These are phyloP conservation scores for Geophilus truncorum DNA, from an alignment of 2,888 invertebrate species.

Conservation along the genomic window DNA sequence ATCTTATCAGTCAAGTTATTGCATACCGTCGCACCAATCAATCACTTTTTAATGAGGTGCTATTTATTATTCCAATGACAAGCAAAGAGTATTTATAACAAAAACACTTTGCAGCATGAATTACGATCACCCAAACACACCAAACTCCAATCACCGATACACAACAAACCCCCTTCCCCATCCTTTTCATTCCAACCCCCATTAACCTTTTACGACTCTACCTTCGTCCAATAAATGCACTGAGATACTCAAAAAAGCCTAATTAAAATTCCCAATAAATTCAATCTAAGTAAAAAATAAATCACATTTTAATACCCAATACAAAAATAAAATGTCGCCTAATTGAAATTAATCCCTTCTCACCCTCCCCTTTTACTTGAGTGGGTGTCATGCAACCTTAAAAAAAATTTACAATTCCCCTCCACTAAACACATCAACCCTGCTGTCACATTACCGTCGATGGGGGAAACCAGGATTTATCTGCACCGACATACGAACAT, in stretches of 20 bases:
- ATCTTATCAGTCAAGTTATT: not conserved
- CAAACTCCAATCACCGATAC: not conserved
- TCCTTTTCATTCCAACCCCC: not conserved
- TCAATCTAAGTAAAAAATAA: not conserved
- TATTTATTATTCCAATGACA: conserved; percentile 8
- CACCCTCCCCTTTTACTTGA: not conserved
- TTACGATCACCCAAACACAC: not conserved
- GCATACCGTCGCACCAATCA: not conserved
- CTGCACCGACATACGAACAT: not conserved
- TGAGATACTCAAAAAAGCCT: not conserved
- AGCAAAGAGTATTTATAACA: not conserved
- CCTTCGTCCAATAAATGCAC: not conserved
- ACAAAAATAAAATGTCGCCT: not conserved
- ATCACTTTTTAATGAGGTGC: conserved; percentile 13
- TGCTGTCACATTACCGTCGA: not conserved
- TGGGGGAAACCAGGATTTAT: not conserved
- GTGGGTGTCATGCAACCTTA: not conserved
- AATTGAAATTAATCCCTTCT: not conserved
- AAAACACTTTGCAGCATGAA: not conserved
- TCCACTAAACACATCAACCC: not conserved
- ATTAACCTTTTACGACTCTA: not conserved
- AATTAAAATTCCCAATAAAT: not conserved
- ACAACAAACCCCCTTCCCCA: not conserved
- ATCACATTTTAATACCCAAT: not conserved
- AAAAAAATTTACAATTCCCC: not conserved